phyloP scores from a whole-genome alignment of 2,888 invertebrate species.

The Lochmaea capreae region DNA sequence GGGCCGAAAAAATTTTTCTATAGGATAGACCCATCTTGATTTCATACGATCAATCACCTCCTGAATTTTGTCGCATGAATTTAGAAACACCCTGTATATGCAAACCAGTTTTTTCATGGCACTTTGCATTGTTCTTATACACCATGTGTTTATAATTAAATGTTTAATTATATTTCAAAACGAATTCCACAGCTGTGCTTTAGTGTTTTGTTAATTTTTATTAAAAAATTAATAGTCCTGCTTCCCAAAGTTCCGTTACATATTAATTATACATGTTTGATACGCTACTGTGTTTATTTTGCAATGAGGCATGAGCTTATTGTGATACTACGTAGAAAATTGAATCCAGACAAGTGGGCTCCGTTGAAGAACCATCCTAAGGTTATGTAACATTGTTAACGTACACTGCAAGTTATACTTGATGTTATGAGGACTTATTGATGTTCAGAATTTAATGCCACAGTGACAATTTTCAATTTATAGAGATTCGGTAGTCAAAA shows the following conservation, averaged over 20 bases:
- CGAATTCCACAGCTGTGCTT: too few relatives aligned
- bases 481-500: background rate
- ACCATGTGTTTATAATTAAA: too few relatives aligned
- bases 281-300: slow-evolving; percentile 1
- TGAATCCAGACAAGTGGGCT: slow-evolving; percentile 1
- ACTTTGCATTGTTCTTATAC: too few relatives aligned
- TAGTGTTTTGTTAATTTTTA: background rate
- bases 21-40: too few relatives aligned
- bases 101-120: too few relatives aligned
- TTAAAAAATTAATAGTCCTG: background rate
- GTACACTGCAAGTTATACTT: background rate
- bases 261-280: background rate
- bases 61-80: too few relatives aligned
- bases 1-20: too few relatives aligned
- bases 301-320: background rate
- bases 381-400: background rate
- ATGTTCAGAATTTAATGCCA: background rate
- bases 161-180: background rate
- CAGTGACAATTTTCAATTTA: background rate
- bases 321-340: background rate
- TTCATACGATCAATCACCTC: too few relatives aligned
- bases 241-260: too few relatives aligned
- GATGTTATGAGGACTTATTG: background rate
- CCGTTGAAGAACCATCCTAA: background rate
- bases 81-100: too few relatives aligned